Evolutionary conservation across 2,888 invertebrate species (phyloP), one percentile per base, ranked within the genome.

Genomic region (Oscheius sp.): DNA sequence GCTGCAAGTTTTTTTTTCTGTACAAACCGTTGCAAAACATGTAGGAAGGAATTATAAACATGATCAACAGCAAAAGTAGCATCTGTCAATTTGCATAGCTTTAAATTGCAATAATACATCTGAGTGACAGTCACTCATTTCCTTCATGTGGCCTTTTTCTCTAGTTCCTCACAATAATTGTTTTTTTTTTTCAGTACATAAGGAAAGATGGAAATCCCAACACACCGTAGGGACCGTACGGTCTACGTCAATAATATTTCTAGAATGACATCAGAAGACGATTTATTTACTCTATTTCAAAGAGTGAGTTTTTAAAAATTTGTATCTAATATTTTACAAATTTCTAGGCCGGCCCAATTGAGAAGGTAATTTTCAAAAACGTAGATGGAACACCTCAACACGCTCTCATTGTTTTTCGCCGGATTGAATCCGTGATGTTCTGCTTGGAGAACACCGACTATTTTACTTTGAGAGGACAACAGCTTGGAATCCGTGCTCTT

Each of bases 361-460:
- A 70, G 29, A 70, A 70, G 49, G 69, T 70, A 9, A 70, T 70
- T 3, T 70, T 70, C 25, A 70, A 70, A 43, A 70, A 70, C 45
- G 35, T 41, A n/a, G 69, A 70, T 16, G 69, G 69, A 45, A 59
- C 69, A 13, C 69, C 69, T 46, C 69, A 70, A 45, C 69, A 70
- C 16, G 69, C 69, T 45, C 59, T 70, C 1, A 45, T 70, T 18
- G 69, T 70, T n/a, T 70, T 70, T 58, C 58, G 69, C 12, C 53
- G 69, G 5, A n/a, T 70, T 3, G 69, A 70, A 23, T 70, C 69
- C 12, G 69, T 70, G 13, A 66, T 66, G 66, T 52, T 66, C 52
- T 52, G 52, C 49, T 18, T 66, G 12, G 66, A 66, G 18, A 66
- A 66, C 35, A 21, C 16, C 18, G 66, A 66, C 12, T 52, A 52